Percentiles rank a stretch among this genome's conserved stretches.
phyloP scores from a whole-genome alignment of 2,113 vertebrate species.

The Rhinogobius similis region DNA sequence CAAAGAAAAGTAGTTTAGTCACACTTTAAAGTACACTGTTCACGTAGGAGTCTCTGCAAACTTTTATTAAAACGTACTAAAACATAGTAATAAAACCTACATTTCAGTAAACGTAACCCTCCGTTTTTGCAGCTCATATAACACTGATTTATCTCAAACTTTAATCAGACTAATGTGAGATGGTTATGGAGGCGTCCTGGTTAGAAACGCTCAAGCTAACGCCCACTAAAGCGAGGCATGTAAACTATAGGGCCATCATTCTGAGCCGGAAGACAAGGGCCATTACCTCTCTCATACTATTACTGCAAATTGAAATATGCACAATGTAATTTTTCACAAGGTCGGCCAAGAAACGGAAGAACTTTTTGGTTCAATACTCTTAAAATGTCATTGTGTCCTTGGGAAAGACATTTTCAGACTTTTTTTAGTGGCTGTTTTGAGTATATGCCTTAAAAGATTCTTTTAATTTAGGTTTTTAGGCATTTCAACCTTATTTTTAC shows the following conservation, averaged over 20 bases:
- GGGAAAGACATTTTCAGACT: not conserved
- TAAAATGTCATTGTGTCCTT: not conserved
- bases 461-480: too few relatives aligned
- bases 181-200: not conserved
- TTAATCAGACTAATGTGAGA: slow-evolving; percentile 4
- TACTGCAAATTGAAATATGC: not conserved
- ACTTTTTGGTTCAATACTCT: not conserved
- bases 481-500: too few relatives aligned
- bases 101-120: too few relatives aligned
- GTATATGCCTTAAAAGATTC: not conserved
- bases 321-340: not conserved
- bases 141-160: not conserved
- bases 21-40: too few relatives aligned
- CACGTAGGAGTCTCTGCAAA: too few relatives aligned
- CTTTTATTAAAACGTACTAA: too few relatives aligned
- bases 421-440: not conserved
- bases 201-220: not conserved
- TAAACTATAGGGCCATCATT: not conserved
- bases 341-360: not conserved
- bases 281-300: not conserved
- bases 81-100: too few relatives aligned
- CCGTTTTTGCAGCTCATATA: not conserved
- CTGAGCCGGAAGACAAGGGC: not conserved
- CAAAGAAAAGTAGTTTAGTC: too few relatives aligned
- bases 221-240: not conserved